These are phyloP conservation scores for Pseudeuparius sepicola DNA, from an alignment of 2,888 invertebrate species.

Conservation along the genomic window DNA sequence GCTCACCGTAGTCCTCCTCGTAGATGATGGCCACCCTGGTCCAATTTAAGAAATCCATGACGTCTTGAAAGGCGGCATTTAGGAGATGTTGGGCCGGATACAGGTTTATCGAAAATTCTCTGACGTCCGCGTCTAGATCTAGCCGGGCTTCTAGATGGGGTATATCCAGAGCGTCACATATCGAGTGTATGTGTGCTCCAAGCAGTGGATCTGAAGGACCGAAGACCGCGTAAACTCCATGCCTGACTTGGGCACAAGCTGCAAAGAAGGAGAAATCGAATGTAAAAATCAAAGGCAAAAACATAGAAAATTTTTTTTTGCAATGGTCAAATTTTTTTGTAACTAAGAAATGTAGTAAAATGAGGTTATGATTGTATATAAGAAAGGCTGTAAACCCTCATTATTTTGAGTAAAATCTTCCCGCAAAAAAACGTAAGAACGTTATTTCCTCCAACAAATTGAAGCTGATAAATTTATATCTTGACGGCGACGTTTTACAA, in stretches of 20 bases:
- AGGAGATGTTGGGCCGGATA: constrained; percentile 65
- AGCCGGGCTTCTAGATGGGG: constrained; percentile 66
- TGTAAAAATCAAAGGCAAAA: too few species aligned
- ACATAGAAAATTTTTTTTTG: constrained; percentile 4
- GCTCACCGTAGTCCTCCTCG: constrained; percentile 63
- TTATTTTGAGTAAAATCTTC: too few species aligned
- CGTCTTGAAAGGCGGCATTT: constrained; percentile 64
- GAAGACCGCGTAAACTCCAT: constrained; percentile 65
- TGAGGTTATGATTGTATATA: too few species aligned
- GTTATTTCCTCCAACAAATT: too few species aligned
- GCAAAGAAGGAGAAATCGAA: constrained; percentile 30
- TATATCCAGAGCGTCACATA: constrained; percentile 71
- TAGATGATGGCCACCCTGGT: constrained; percentile 70
- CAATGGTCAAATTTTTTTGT: too few species aligned
- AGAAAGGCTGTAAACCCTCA: too few species aligned
- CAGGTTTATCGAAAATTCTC: constrained; percentile 68
- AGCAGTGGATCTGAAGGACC: constrained; percentile 67
- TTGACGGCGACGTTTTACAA: constrained; percentile 7
- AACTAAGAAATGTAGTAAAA: too few species aligned
- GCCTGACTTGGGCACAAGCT: constrained; percentile 63
- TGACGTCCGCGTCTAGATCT: constrained; percentile 47
- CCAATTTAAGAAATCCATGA: constrained; percentile 71
- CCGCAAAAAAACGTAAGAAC: too few species aligned
- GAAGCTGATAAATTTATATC: too few species aligned
- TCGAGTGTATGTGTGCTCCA: constrained; percentile 66